Evolutionary conservation across 2,888 invertebrate genomes (phyloP).

Genomic region (Latrodectus elegans): DNA sequence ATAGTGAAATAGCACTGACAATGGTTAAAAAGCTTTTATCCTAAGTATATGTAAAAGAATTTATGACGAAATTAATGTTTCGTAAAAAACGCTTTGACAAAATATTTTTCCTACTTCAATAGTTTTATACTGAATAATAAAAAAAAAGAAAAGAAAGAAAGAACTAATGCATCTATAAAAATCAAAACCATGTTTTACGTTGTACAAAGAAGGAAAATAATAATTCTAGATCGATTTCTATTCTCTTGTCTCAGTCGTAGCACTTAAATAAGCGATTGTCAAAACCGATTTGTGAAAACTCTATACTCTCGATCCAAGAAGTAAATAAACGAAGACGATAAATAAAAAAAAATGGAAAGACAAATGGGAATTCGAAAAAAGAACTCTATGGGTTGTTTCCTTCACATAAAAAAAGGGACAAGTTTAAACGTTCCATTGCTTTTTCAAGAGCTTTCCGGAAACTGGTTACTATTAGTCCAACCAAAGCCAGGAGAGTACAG

Average conservation of each 20-base stretch:
- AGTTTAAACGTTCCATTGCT: slow-evolving; percentile 35
- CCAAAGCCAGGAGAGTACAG: neutral
- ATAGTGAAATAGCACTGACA: too few species aligned
- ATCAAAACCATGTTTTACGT: neutral
- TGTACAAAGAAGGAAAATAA: neutral
- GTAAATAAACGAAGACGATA: neutral
- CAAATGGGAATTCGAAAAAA: slow-evolving; percentile 21
- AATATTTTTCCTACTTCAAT: neutral
- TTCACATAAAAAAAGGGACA: slow-evolving; percentile 18
- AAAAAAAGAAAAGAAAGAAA: neutral
- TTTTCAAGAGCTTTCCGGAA: slow-evolving; percentile 52
- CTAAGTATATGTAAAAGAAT: too few species aligned
- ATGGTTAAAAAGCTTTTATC: too few species aligned
- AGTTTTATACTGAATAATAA: neutral
- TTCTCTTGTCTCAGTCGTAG: neutral
- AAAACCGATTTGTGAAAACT: slow-evolving; percentile 10
- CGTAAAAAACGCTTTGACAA: too few species aligned
- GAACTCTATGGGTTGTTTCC: neutral
- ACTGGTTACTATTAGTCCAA: slow-evolving; percentile 45
- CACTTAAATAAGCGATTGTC: slow-evolving; percentile 1
- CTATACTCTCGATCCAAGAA: slow-evolving; percentile 9
- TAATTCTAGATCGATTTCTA: slow-evolving; percentile 1
- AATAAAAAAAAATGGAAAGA: slow-evolving; percentile 16
- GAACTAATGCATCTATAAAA: neutral
- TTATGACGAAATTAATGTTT: too few species aligned